Evolutionary conservation across 2,888 invertebrate species (phyloP).

Genomic region (Cantharis nigra): DNA sequence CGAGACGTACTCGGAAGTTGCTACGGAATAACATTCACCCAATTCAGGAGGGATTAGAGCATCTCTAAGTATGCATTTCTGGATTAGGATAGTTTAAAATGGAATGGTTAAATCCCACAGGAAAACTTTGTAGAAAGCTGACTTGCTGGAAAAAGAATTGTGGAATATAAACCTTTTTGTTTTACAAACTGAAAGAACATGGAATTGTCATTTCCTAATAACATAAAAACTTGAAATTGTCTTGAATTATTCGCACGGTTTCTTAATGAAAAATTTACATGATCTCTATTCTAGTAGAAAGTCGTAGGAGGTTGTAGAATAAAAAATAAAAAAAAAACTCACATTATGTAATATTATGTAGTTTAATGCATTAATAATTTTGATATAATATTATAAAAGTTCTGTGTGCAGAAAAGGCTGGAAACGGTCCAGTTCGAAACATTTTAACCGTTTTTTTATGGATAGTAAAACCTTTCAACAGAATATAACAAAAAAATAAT

Average conservation of each 20-base stretch:
- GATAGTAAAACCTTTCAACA: too few relatives aligned
- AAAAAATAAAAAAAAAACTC: too few relatives aligned
- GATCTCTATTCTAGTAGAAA: neutral
- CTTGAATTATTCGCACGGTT: neutral
- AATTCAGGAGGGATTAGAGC: slow-evolving; percentile 30
- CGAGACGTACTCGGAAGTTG: slow-evolving; percentile 13
- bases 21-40: slow-evolving; percentile 27
- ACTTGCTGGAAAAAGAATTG: neutral
- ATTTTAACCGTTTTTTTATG: too few relatives aligned
- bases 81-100: slow-evolving; percentile 25
- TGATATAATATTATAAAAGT: neutral
- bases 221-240: neutral
- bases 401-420: too few relatives aligned
- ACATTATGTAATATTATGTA: neutral
- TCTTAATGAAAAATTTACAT: neutral
- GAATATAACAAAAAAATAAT: too few relatives aligned
- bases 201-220: neutral
- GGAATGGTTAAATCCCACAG: slow-evolving; percentile 18
- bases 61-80: slow-evolving; percentile 26
- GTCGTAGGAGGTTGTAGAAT: neutral
- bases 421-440: too few relatives aligned
- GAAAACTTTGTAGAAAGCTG: slow-evolving; percentile 12
- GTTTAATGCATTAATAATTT: neutral
- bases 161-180: neutral
- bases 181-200: neutral